Conservation (phyloP, 2,797 vertebrate species). For the Myotis planiceps region DNA sequence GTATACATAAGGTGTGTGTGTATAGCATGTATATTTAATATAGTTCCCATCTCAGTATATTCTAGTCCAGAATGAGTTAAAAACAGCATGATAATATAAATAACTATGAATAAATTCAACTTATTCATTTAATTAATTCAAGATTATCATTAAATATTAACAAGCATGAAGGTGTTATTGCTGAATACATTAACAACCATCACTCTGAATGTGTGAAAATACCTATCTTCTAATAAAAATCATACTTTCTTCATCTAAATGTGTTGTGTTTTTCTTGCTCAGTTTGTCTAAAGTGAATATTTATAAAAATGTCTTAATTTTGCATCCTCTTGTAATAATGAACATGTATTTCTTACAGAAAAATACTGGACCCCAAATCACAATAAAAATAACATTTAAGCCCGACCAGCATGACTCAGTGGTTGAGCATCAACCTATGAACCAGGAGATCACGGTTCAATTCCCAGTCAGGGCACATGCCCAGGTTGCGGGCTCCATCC, state of each 20-base stretch:
- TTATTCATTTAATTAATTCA: slow-evolving; percentile 63
- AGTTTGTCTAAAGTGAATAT: slow-evolving; percentile 3
- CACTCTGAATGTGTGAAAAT: slow-evolving; percentile 26
- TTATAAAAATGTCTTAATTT: background rate
- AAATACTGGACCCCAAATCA: background rate
- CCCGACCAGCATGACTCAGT: background rate
- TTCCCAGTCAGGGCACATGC: background rate
- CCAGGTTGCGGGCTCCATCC: background rate
- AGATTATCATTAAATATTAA: slow-evolving; percentile 72
- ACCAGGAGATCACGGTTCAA: background rate
- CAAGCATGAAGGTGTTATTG: slow-evolving; percentile 4
- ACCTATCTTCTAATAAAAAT: background rate
- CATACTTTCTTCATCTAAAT: background rate
- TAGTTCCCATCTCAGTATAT: background rate
- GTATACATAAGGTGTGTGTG: background rate
- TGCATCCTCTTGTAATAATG: background rate
- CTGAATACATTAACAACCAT: slow-evolving; percentile 30
- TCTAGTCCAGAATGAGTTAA: slow-evolving; percentile 42
- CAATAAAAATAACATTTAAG: slow-evolving; percentile 29
- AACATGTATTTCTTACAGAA: background rate
- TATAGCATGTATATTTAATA: background rate
- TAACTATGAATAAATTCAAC: slow-evolving; percentile 47
- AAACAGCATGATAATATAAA: slow-evolving; percentile 49
- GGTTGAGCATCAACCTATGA: background rate
- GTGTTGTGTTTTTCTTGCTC: background rate